Base-by-base conservation (phyloP, 2,113 vertebrate species). In the Lophotis ruficrista region DNA sequence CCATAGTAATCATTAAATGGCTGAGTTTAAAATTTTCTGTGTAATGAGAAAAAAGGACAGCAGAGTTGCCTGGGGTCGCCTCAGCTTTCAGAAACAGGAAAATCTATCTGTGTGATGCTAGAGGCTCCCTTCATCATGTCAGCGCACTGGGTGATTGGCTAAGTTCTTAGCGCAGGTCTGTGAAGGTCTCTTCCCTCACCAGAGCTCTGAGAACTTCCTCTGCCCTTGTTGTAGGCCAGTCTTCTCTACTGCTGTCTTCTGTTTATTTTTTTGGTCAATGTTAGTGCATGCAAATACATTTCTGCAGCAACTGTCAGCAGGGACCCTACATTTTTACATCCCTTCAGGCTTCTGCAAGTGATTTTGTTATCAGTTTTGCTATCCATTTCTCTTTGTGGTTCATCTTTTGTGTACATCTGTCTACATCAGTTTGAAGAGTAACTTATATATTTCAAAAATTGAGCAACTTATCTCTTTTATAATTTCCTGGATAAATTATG, bases 141-240 rank as follows among this genome's bases (percentile, higher is more conserved):
- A 73, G 51, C 0, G 1, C 15, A 25, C 28, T 2, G 9, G 66
- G 28, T 0, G 0, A 5, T 43, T 76, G 61, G 11, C 13, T 28
- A 35, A 72, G 23, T 30, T 71, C 51, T 47, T 56, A 31, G 45
- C 0, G 0, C 13, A 53, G 22, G 31, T 47, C 57, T 27, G 17
- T 47, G 73, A 48, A 23, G 1, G 3, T 65, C 12, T 75, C 9
- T 22, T 54, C 22, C 25, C 51, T 71, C 47, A 71, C 14, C 24
- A 50, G 23, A 33, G 4, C 10, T 35, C 51, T 38, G 65, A 78
- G 37, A 65, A 31, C 53, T 38, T 61, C 27, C 41, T 70, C 50
- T 83, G 66, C 53, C 19, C 5, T 31, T 62, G 3, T 7, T 21
- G 37, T 19, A 16, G 12, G 37, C 31, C 54, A 60, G 0, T 65